Evolutionary conservation across 1,140 invertebrate species (phyloP), one percentile per base, ranked within the genome.

Genomic region (Heliconius eleuchia): DNA sequence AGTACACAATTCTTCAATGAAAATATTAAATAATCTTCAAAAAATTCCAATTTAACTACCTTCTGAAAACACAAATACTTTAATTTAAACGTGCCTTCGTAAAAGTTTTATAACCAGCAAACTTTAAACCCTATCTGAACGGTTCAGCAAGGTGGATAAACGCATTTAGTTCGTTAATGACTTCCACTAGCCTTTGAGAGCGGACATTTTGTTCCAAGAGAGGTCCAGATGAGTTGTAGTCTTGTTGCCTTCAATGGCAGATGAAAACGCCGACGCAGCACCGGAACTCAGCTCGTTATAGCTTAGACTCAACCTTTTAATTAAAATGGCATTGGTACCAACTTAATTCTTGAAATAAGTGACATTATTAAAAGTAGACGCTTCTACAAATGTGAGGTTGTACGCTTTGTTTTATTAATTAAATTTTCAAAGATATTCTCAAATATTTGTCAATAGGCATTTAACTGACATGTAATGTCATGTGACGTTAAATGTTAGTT

Each of bases 171-270:
- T 60, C 39, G 71, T 77, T 80, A 80, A 80, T 80, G 74, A 80
- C 74, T 80, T 80, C 46, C 71, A 80, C 79, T 80, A 50, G 84
- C 83, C 83, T 84, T 84, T 85, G 71, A 79, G 27, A 11, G 77
- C 27, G 42, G 83, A 86, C 60, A 91, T 83, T 60, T 85, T 84
- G 84, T 96, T 96, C 95, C 95, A 95, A 0, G 95, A 95, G 6
- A 95, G 77, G 83, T 95, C 85, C 27, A 96, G 82, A 71, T 88
- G 78, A 23, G 86, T 85, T 60, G 95, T 52, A 18, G 77, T 87
- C 9, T 91, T 85, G 57, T 92, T 94, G 18, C 73, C 76, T 76
- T 86, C 81, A 6, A 80, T 5, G 87, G 77, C 84, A 89, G 83
- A 37, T 78, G 82, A 52, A 9, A 95, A 78, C 39, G 80, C 46